Base-by-base conservation (phyloP, 2,888 invertebrate species). In the Leptinotarsa haldemani region DNA sequence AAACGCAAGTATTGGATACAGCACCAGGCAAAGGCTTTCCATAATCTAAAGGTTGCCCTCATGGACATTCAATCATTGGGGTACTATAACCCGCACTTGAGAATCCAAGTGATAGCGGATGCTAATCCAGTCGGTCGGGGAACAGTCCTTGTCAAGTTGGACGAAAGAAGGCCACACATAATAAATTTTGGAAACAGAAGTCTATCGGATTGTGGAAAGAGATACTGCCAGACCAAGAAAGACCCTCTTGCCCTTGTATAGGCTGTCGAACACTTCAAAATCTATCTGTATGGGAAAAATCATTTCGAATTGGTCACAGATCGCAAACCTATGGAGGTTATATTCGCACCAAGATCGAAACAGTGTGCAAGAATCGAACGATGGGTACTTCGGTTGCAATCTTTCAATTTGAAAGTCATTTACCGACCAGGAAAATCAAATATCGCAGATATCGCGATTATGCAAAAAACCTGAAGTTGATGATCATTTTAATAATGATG, bases 201-300 rank as follows among this genome's bases (percentile, higher is more conserved):
- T 52, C 56, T 81, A 48, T 71, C 79, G 15, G 76, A 80, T 3
- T 71, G 71, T 46, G 80, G 81, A 58, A 78, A 71, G 65, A 58
- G 80, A 25, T 84, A 84, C 76, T 87, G 81, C 4, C 83, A 84
- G 74, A 82, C 82, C 9, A 83, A 85, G 78, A 82, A 82, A 40
- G 83, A 85, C 77, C 85, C 84, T 15, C n/a, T n/a, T n/a, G n/a
- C n/a, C n/a, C n/a, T n/a, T n/a, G n/a, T n/a, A n/a, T n/a, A n/a
- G n/a, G n/a, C n/a, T n/a, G n/a, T n/a, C n/a, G n/a, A n/a, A n/a
- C n/a, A n/a, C n/a, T n/a, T n/a, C n/a, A n/a, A n/a, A n/a, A n/a
- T n/a, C n/a, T n/a, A n/a, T n/a, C n/a, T n/a, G n/a, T n/a, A n/a
- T n/a, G n/a, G n/a, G n/a, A n/a, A n/a, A n/a, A n/a, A n/a, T n/a